Percentiles rank a stretch among this genome's conserved stretches.
Evolutionary conservation across 2,113 vertebrate species (phyloP).

Genomic region (Paramisgurnus dabryanus): DNA sequence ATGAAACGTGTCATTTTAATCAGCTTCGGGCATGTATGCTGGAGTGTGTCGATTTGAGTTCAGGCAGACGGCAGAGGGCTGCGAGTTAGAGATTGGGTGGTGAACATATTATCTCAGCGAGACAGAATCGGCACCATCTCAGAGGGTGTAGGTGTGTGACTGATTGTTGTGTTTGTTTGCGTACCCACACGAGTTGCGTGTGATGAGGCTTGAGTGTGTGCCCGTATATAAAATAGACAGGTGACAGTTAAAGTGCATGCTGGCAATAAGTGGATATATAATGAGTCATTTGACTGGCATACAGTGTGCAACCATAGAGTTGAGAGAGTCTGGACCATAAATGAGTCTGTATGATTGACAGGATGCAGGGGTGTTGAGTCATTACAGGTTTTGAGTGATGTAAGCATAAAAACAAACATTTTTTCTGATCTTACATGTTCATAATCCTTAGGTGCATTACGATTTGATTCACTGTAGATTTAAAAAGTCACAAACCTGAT

Average conservation of each 20-base stretch:
- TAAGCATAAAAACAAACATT: no score
- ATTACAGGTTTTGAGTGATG: not conserved
- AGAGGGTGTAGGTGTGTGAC: conserved; percentile 37
- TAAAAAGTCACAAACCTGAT: no score
- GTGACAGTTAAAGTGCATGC: conserved; percentile 29
- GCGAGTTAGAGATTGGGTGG: conserved; percentile 50
- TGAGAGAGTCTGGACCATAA: conserved; percentile 15
- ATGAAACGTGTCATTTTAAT: conserved; percentile 41
- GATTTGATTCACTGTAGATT: no score
- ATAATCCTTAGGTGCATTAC: no score
- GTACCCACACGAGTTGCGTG: conserved; percentile 24
- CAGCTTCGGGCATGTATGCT: conserved; percentile 6
- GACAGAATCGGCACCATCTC: conserved; percentile 54
- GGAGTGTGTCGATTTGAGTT: conserved; percentile 31
- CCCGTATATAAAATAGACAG: conserved; percentile 30
- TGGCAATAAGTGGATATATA: conserved; percentile 27
- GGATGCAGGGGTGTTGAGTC: conserved; percentile 9
- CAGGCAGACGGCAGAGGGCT: conserved; percentile 16
- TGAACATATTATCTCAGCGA: conserved; percentile 49
- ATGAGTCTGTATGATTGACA: conserved; percentile 7
- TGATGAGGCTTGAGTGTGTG: conserved; percentile 16
- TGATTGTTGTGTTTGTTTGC: conserved; percentile 35
- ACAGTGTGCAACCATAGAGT: not conserved
- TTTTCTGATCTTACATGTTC: no score
- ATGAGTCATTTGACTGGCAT: conserved; percentile 34